Base-by-base conservation (phyloP, 2,888 invertebrate species). In the Cerceris ruficornis region DNA sequence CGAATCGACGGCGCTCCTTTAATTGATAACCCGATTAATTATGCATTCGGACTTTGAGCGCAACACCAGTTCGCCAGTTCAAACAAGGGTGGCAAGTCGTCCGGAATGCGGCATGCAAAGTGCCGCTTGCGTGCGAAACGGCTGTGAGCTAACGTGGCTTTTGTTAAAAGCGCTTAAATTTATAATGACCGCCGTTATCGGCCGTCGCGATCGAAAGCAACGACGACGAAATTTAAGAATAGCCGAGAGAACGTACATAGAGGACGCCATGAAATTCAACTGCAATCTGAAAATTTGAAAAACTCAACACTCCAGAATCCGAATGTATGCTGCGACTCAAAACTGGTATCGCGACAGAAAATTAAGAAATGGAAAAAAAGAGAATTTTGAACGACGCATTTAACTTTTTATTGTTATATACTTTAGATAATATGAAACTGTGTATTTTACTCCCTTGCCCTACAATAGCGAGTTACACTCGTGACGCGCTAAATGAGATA, bases 11-110 rank as follows among this genome's bases (percentile, higher is more conserved):
- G 69, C 69, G 78, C 68, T 79, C 75, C 82, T 86, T 87, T 84
- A 85, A 86, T 86, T 86, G 86, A 85, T 86, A 85, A 87, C 77
- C 75, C 73, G 77, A 86, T 87, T 87, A 84, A 86, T 86, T 86
- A 86, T 85, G 81, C 85, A 87, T 86, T 87, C 82, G 85, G 80
- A 77, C 77, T 85, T 82, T 69, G 80, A 72, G 85, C 80, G 78
- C 80, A 80, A 76, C 83, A 81, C 73, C 76, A 78, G 78, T 84
- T 75, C 69, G 65, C 72, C 75, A 78, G 85, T 80, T 85, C 82
- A 81, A 85, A 86, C 86, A 84, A 86, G 82, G 83, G 82, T 85
- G 83, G 79, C 87, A 82, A 85, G 84, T 79, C 76, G 76, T 73
- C 73, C 76, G 79, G 85, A 87, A 86, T 86, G 85, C 73, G 77